These are phyloP conservation scores for Drosophila buzzatii DNA, from an alignment of 2,888 invertebrate species.

Conservation along the genomic window DNA sequence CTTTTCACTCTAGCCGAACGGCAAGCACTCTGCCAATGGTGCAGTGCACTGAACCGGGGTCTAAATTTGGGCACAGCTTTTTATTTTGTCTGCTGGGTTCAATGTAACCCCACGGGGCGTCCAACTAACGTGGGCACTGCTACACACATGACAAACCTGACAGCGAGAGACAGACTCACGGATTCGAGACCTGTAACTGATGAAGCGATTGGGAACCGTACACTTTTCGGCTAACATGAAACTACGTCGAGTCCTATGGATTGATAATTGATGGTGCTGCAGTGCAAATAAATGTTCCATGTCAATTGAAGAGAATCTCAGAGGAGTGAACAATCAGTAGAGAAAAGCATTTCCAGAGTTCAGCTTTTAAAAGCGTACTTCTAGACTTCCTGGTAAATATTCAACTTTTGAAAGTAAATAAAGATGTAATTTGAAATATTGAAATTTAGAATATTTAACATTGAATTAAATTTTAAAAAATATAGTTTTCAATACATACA, in stretches of 20 bases:
- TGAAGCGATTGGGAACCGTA: conserved; percentile 34
- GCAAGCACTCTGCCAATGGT: conserved; percentile 11
- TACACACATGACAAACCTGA: conserved; percentile 39
- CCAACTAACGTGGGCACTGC: conserved; percentile 57
- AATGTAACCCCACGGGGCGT: conserved; percentile 70
- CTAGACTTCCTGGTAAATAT: background rate
- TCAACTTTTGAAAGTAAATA: too few species aligned
- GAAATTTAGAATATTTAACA: too few species aligned
- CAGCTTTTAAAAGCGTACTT: background rate
- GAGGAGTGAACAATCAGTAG: conserved; percentile 6
- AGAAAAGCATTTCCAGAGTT: background rate
- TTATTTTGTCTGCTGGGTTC: conserved; percentile 60
- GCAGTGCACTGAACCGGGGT: conserved; percentile 67
- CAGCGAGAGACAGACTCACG: conserved; percentile 7
- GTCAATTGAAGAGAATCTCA: conserved; percentile 26
- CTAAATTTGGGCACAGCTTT: conserved; percentile 76
- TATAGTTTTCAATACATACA: background rate
- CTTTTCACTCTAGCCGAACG: conserved; percentile 42
- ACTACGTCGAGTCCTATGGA: conserved; percentile 16
- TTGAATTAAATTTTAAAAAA: background rate
- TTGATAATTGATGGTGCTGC: conserved; percentile 36
- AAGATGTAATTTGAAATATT: too few species aligned
- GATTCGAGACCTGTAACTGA: conserved; percentile 22
- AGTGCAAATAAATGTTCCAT: conserved; percentile 40
- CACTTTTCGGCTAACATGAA: conserved; percentile 18